A percentile compares a stretch with the other conserved stretches of the same genome.
phyloP scores from a whole-genome alignment of 92 coral and sea anemone species.

The Bergia puertoricense region DNA sequence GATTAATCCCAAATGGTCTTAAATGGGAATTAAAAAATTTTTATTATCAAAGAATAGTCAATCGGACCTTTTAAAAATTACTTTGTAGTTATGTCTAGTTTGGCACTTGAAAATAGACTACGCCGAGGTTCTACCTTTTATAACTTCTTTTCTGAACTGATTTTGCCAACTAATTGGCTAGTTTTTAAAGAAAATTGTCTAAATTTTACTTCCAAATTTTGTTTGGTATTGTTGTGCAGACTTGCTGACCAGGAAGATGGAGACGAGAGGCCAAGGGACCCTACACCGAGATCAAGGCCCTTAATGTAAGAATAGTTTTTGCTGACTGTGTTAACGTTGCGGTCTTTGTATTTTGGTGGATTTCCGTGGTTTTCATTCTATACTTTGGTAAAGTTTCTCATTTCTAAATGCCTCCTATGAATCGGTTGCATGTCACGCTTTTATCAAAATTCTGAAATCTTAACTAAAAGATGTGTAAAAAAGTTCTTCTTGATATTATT shows the following conservation, averaged over 20 bases:
- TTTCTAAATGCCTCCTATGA: background rate
- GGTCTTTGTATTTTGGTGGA: background rate
- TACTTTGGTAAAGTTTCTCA: background rate
- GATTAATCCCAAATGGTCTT: too few species aligned
- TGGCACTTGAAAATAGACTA: too few species aligned
- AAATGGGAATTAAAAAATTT: too few species aligned
- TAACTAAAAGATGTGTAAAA: too few species aligned
- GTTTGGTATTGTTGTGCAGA: constrained; percentile 38
- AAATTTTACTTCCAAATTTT: background rate
- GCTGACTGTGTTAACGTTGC: background rate
- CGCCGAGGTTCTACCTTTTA: too few species aligned
- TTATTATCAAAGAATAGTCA: too few species aligned
- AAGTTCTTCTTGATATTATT: too few species aligned
- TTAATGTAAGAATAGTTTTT: constrained; percentile 3
- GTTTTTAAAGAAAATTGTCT: background rate
- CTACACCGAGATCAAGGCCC: constrained; percentile 35
- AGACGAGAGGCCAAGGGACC: constrained; percentile 37
- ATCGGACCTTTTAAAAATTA: too few species aligned
- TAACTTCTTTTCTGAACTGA: background rate
- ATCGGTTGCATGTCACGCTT: too few species aligned
- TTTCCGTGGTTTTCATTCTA: background rate
- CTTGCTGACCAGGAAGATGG: constrained; percentile 62
- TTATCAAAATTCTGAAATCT: too few species aligned
- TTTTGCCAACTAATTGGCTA: background rate
- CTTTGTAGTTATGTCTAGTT: too few species aligned